These are phyloP conservation scores for Phenganax stokvisi DNA, from an alignment of 92 coral and sea anemone genomes.

Conservation along the genomic window DNA sequence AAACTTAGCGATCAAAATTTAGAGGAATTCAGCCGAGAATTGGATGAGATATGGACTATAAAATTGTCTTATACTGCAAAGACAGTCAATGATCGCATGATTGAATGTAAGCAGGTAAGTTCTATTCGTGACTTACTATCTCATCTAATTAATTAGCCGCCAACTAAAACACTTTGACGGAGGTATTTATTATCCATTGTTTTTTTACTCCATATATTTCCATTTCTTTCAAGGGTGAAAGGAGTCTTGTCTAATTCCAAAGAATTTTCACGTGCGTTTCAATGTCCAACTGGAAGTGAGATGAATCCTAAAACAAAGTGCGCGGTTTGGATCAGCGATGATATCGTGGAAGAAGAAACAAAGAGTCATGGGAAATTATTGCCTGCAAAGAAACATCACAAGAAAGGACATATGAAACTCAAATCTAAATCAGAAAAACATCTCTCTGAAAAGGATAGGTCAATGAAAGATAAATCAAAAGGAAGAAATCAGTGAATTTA, in stretches of 20 bases:
- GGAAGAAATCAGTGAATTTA: not conserved
- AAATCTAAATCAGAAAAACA: not conserved
- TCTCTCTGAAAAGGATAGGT: not conserved
- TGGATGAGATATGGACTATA: too few species aligned
- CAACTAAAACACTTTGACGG: too few species aligned
- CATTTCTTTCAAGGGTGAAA: conserved; percentile 12
- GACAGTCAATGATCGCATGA: too few species aligned
- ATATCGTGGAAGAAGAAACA: conserved; percentile 24
- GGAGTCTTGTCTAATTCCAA: conserved; percentile 36
- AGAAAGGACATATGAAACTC: not conserved
- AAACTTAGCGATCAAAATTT: too few species aligned
- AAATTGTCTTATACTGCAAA: too few species aligned
- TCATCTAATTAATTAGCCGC: too few species aligned
- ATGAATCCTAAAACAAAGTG: conserved; percentile 38
- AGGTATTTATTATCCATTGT: too few species aligned
- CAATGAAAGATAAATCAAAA: not conserved
- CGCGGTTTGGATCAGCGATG: conserved; percentile 39
- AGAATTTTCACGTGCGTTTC: conserved; percentile 35
- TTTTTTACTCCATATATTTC: not conserved
- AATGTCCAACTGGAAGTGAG: conserved; percentile 31
- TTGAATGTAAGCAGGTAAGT: too few species aligned
- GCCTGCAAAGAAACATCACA: conserved; percentile 3
- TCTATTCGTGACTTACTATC: not conserved
- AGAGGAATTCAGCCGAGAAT: too few species aligned
- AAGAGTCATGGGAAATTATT: conserved; percentile 27